Evolutionary conservation across 2,113 vertebrate species (phyloP).

Genomic region (Dolichotis patagonum): DNA sequence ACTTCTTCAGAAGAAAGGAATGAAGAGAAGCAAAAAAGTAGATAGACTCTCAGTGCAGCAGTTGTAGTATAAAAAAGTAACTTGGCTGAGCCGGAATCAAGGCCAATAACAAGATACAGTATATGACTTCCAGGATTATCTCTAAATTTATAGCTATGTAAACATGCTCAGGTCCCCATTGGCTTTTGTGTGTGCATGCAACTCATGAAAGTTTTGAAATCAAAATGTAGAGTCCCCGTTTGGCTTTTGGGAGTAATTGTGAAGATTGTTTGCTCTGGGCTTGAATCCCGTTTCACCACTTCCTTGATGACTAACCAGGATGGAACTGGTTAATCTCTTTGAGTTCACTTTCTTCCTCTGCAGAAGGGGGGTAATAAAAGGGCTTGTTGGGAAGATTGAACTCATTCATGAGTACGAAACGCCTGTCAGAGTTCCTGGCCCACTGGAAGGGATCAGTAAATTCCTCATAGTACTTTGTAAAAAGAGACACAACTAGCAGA

Average conservation of each 20-base stretch:
- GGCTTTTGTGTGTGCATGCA: background rate
- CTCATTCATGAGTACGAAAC: background rate
- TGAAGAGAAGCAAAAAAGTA: background rate
- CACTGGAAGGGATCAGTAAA: background rate
- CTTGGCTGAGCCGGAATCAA: background rate
- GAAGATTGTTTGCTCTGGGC: background rate
- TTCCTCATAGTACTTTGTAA: background rate
- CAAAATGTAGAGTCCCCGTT: background rate
- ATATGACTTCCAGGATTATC: background rate
- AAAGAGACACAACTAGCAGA: background rate
- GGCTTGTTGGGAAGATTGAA: background rate
- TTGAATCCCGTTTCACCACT: background rate
- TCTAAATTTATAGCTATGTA: background rate
- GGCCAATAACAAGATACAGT: background rate
- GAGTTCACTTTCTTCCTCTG: background rate
- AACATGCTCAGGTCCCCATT: background rate
- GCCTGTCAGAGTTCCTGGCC: background rate
- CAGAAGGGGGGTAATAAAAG: background rate
- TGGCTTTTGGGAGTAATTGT: background rate
- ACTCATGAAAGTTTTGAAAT: background rate
- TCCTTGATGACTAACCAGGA: background rate
- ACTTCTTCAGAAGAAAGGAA: background rate
- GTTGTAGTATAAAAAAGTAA: background rate
- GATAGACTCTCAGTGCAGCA: background rate
- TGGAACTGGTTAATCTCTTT: background rate